These are phyloP conservation scores for Oxyruncus cristatus DNA, from an alignment of 2,113 vertebrate species.

Conservation along the genomic window DNA sequence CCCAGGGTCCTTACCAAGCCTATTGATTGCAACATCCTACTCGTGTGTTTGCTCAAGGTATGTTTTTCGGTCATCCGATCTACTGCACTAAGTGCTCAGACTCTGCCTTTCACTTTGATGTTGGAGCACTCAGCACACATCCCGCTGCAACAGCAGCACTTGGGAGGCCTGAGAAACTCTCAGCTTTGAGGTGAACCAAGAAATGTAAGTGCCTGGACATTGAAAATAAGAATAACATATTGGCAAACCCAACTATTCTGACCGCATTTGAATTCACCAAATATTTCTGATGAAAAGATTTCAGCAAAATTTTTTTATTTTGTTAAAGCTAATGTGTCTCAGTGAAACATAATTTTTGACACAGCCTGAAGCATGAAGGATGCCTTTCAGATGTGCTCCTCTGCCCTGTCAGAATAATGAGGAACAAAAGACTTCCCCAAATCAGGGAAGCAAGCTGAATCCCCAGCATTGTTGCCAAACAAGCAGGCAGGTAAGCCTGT, in stretches of 20 bases:
- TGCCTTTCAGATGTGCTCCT: neutral
- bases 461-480: neutral
- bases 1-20: neutral
- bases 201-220: neutral
- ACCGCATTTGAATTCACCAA: neutral
- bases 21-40: neutral
- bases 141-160: neutral
- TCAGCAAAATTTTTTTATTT: neutral
- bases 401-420: neutral
- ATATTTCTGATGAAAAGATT: neutral
- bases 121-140: neutral
- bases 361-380: neutral
- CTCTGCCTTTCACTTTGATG: neutral
- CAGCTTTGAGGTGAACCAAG: neutral
- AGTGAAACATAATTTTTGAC: fast-evolving
- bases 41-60: neutral
- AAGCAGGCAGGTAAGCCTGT: neutral
- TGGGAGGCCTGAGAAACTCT: neutral
- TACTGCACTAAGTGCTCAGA: neutral
- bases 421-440: neutral
- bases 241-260: neutral
- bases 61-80: neutral
- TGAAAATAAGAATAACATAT: neutral
- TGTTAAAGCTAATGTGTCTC: neutral
- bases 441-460: neutral